phyloP scores from a whole-genome alignment of 2,113 vertebrate genomes.

The Seriola dumerili region DNA sequence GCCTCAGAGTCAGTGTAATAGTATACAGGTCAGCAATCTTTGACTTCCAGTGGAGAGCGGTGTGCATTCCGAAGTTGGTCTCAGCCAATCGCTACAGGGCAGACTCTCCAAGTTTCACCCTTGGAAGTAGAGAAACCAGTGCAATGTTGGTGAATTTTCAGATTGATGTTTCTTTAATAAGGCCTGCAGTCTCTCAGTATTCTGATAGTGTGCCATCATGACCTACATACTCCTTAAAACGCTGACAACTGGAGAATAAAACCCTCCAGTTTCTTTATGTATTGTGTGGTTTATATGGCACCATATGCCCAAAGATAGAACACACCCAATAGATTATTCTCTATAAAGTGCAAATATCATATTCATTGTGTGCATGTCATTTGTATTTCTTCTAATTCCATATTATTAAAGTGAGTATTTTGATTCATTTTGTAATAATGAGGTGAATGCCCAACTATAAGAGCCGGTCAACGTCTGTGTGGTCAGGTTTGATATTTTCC shows the following conservation, averaged over 20 bases:
- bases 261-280: slow-evolving; percentile 62
- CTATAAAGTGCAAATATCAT: slow-evolving; percentile 55
- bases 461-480: slow-evolving; percentile 12
- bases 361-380: background rate
- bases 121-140: slow-evolving; percentile 48
- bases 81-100: slow-evolving; percentile 47
- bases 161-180: slow-evolving; percentile 83
- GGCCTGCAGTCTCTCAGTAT: slow-evolving; percentile 77
- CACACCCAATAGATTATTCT: slow-evolving; percentile 62
- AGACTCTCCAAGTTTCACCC: slow-evolving; percentile 49
- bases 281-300: slow-evolving; percentile 42
- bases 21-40: slow-evolving; percentile 71
- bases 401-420: slow-evolving; percentile 15
- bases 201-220: slow-evolving; percentile 78
- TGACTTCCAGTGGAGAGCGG: slow-evolving; percentile 61
- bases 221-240: slow-evolving; percentile 81
- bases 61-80: slow-evolving; percentile 47
- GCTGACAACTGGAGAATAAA: slow-evolving; percentile 79
- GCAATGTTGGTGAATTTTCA: slow-evolving; percentile 68
- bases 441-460: background rate
- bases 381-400: slow-evolving; percentile 21
- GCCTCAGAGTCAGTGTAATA: slow-evolving; percentile 52
- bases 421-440: slow-evolving; percentile 13
- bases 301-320: slow-evolving; percentile 60
- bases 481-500: slow-evolving; percentile 49